Evolutionary conservation across 2,797 vertebrate genomes (phyloP).

Genomic region (Crenuchus spilurus): DNA sequence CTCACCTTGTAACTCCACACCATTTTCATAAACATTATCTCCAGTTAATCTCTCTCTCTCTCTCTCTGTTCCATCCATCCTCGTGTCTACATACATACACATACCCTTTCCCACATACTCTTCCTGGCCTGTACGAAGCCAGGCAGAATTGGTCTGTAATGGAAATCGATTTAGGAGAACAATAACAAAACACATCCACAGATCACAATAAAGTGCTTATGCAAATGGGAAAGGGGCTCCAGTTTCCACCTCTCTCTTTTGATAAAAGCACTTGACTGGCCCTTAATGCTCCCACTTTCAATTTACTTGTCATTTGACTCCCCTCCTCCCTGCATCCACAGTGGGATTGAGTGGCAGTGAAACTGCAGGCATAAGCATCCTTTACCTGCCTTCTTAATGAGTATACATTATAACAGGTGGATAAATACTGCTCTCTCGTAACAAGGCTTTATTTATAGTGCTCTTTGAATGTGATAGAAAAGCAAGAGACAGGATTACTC

Average conservation of each 20-base stretch:
- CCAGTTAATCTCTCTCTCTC: constrained; percentile 8
- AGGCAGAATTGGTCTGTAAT: constrained; percentile 56
- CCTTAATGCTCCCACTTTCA: constrained; percentile 60
- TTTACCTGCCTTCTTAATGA: constrained; percentile 60
- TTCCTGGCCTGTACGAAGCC: background rate
- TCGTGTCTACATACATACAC: background rate
- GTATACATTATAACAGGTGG: constrained; percentile 41
- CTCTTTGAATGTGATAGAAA: background rate
- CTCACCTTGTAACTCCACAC: constrained; percentile 26
- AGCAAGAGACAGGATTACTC: background rate
- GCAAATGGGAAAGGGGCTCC: constrained; percentile 15
- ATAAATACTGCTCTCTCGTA: constrained; percentile 13
- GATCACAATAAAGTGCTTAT: constrained; percentile 53
- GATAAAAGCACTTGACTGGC: constrained; percentile 55
- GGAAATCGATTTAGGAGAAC: constrained; percentile 66
- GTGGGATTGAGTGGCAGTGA: constrained; percentile 32
- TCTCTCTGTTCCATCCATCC: background rate
- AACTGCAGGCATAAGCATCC: constrained; percentile 50
- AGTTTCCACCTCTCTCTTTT: constrained; percentile 36
- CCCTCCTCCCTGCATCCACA: background rate
- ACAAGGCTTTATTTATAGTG: background rate
- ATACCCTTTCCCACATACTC: background rate
- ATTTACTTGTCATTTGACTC: constrained; percentile 49
- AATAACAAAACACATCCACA: constrained; percentile 54
- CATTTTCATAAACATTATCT: constrained; percentile 22